These are phyloP conservation scores for Amphiprion percula DNA, from an alignment of 2,113 vertebrate genomes.

Conservation along the genomic window DNA sequence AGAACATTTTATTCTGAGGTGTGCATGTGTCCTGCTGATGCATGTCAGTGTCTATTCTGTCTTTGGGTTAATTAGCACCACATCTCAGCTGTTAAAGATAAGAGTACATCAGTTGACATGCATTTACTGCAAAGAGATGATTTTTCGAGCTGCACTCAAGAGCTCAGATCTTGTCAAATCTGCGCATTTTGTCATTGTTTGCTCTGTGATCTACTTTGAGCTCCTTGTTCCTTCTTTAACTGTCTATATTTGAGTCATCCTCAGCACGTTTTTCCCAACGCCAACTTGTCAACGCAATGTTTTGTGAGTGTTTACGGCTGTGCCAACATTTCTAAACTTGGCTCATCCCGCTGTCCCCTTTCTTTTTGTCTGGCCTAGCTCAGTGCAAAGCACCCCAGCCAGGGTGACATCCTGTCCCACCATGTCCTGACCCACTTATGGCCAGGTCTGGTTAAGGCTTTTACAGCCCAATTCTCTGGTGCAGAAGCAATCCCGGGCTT, in stretches of 20 bases:
- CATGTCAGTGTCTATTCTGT: background rate
- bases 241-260: conserved; percentile 35
- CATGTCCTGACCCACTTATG: conserved; percentile 73
- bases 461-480: conserved; percentile 43
- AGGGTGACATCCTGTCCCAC: conserved; percentile 30
- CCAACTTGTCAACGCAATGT: conserved; percentile 10
- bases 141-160: background rate
- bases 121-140: no score
- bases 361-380: conserved; percentile 28
- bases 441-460: conserved; percentile 41
- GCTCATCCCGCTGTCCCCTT: conserved; percentile 44
- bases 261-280: background rate
- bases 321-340: conserved; percentile 55
- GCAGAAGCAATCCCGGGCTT: conserved; percentile 24
- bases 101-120: no score
- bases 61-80: background rate
- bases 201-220: background rate
- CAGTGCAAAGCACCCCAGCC: background rate
- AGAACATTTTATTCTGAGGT: conserved; percentile 4
- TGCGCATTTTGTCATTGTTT: no score
- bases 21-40: background rate
- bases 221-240: background rate
- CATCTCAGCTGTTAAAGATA: background rate
- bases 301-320: background rate
- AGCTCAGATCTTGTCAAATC: background rate